A percentile compares a stretch with the other conserved stretches of the same genome.
These are phyloP conservation scores for Synergus umbraculus DNA, from an alignment of 2,888 invertebrate species.

Conservation along the genomic window DNA sequence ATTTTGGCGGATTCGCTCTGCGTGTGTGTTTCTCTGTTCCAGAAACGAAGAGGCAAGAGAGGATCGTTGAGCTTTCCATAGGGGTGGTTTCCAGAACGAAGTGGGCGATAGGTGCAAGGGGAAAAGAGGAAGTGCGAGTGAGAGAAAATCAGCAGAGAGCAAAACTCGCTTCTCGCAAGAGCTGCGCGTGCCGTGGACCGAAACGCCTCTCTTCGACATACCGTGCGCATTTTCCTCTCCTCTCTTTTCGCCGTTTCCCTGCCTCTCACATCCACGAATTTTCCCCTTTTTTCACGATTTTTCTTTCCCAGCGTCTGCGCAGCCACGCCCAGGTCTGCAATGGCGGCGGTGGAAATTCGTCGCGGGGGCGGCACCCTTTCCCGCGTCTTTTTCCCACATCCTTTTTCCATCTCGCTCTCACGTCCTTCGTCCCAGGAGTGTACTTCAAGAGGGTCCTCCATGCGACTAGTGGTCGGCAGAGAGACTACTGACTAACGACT, in stretches of 20 bases:
- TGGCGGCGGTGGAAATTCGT: conserved; percentile 72
- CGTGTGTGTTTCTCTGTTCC: conserved; percentile 37
- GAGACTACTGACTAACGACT: conserved; percentile 18
- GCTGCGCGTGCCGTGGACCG: conserved; percentile 42
- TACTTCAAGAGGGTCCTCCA: conserved; percentile 68
- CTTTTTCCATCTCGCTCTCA: conserved; percentile 30
- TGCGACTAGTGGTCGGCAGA: conserved; percentile 33
- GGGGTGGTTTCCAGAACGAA: conserved; percentile 57
- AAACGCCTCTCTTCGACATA: conserved; percentile 58
- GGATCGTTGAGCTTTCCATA: conserved; percentile 54
- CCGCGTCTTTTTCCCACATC: conserved; percentile 49
- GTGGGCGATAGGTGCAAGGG: conserved; percentile 57
- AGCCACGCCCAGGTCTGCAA: conserved; percentile 74
- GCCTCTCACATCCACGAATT: conserved; percentile 53
- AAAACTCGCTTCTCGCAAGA: conserved; percentile 9
- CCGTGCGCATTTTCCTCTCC: conserved; percentile 54
- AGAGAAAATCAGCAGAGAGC: conserved; percentile 25
- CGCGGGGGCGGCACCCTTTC: conserved; percentile 71
- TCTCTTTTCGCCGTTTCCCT: conserved; percentile 45
- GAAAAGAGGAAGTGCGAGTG: conserved; percentile 46
- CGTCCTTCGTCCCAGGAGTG: conserved; percentile 68
- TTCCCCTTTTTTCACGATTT: conserved; percentile 61
- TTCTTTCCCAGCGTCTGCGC: conserved; percentile 75
- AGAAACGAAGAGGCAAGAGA: conserved; percentile 43
- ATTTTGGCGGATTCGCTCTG: conserved; percentile 62